Evolutionary conservation across 1,140 invertebrate genomes (phyloP), one percentile per base, ranked within the genome.

Genomic region (Myzus persicae): DNA sequence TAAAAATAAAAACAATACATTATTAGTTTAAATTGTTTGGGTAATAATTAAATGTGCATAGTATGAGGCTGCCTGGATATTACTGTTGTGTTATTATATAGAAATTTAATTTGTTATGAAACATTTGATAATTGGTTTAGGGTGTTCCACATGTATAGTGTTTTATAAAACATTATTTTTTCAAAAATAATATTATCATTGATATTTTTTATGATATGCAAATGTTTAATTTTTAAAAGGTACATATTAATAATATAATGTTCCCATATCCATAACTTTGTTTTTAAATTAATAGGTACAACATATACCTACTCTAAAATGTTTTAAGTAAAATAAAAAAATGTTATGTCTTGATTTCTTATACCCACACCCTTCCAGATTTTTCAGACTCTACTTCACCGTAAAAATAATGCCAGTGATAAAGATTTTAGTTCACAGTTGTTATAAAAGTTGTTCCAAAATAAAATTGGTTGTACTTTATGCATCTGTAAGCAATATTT

Each of bases 61-160:
- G 46, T 22, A 81, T 38, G 76, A 92, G 76, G 76, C 67, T 51
- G 81, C 91, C 91, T 84, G 91, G 46, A 93, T 54, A 42, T 84
- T 93, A 93, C n/a, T 84, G 46, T 93, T 81, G 76, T 93, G 81
- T 93, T 81, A 51, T 93, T 84, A 26, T 38, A 92, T 40, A 93
- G 76, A 93, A 85, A 51, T 93, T 93, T 93, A 93, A 93, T 93
- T 93, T 93, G 91, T 93, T 84, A 93, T 31, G 46, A 93, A 93
- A 93, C 38, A 85, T 93, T 93, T 84, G n/a, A 84, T 93, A 93
- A 84, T 93, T 51, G 76, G 46, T 84, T 93, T 48, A 82, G 81
- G 46, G 81, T 40, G 48, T 93, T 54, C 44, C 46, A 54, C 54
- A 48, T 93, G 18, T 85, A 85, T 85, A 54, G 26, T 54, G 40